These are phyloP conservation scores for Masticophis lateralis DNA, from an alignment of 2,797 vertebrate species.

Conservation along the genomic window DNA sequence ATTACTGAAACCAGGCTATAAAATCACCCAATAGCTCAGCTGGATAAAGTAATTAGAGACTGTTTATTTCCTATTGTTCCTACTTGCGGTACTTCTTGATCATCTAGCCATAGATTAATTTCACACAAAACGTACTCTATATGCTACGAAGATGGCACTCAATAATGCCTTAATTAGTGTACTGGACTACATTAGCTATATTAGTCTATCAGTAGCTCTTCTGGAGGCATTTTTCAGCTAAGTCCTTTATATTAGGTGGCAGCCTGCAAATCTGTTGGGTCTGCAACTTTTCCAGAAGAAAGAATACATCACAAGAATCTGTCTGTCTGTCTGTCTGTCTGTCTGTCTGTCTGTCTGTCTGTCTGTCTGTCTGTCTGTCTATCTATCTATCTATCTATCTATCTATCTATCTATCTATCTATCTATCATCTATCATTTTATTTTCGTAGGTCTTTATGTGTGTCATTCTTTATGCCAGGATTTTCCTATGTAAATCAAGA, in stretches of 20 bases:
- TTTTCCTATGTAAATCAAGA: no score
- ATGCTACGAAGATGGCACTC: background rate
- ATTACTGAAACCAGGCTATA: background rate
- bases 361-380: fast-evolving
- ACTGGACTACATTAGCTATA: background rate
- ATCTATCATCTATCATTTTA: no score
- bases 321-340: fast-evolving
- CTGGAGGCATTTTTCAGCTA: background rate
- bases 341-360: fast-evolving
- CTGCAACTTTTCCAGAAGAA: background rate
- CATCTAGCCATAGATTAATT: background rate
- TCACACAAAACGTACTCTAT: background rate
- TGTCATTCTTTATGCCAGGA: no score
- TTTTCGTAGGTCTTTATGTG: no score
- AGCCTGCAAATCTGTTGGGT: background rate
- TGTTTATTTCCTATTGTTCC: background rate
- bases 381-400: no score
- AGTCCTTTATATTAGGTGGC: background rate
- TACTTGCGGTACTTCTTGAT: background rate
- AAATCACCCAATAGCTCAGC: background rate
- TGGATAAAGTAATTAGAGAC: background rate
- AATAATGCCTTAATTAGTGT: background rate
- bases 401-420: no score
- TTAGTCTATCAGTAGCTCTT: background rate
- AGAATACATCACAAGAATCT: background rate